These are phyloP conservation scores for Clamator glandarius DNA, from an alignment of 2,797 vertebrate species.

Conservation along the genomic window DNA sequence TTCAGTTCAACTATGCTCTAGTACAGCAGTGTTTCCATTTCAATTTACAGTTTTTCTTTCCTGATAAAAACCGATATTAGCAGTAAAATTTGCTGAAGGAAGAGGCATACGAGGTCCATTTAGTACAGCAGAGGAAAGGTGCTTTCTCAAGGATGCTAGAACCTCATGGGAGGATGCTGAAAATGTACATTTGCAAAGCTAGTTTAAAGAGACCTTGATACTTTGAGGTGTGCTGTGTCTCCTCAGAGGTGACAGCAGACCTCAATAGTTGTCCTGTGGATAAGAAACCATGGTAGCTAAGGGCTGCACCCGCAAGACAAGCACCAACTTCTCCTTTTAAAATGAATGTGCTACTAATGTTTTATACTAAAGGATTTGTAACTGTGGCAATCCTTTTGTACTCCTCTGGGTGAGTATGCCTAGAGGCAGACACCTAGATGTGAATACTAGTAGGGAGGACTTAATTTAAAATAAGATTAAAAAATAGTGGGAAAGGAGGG, in stretches of 20 bases:
- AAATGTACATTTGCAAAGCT: not conserved
- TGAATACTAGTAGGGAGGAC: accelerated
- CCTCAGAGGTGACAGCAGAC: not conserved
- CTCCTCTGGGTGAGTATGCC: not conserved
- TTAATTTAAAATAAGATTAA: not conserved
- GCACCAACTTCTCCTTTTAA: not conserved
- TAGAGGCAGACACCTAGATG: not conserved
- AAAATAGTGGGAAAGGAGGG: not conserved
- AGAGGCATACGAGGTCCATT: not conserved
- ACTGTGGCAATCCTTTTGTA: not conserved
- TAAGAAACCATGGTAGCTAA: not conserved
- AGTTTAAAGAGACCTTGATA: not conserved
- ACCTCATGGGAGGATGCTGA: not conserved
- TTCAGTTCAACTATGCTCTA: not conserved
- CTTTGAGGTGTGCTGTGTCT: not conserved
- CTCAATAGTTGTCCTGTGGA: not conserved
- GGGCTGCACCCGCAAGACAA: not conserved
- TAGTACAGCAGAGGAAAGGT: not conserved
- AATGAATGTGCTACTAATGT: not conserved
- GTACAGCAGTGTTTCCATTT: not conserved
- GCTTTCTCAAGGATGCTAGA: not conserved
- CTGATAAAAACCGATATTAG: not conserved
- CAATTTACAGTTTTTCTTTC: not conserved
- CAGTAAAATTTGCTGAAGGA: not conserved
- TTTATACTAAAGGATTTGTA: not conserved